These are phyloP conservation scores for Willowsia nigromaculata DNA, from an alignment of 2,888 invertebrate genomes.

Conservation along the genomic window DNA sequence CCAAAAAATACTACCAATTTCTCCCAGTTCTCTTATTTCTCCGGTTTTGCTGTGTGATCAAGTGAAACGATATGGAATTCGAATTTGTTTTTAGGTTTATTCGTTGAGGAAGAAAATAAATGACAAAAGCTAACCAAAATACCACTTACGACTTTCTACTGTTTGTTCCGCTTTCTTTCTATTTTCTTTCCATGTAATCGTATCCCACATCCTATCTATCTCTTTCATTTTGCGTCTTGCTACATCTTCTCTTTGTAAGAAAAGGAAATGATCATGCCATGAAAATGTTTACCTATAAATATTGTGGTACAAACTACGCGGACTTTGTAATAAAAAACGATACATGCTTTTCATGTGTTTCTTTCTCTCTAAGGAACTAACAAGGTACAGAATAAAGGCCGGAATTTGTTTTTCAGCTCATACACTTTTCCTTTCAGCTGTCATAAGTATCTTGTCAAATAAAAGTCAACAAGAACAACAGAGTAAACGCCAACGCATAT, in stretches of 20 bases:
- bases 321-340: not conserved
- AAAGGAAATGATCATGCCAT: not conserved
- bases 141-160: not conserved
- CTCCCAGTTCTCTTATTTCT: not conserved
- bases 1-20: slow-evolving; percentile 12
- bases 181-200: not conserved
- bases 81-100: not conserved
- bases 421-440: not conserved
- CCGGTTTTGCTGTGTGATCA: not conserved
- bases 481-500: not conserved
- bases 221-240: not conserved
- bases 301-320: not conserved
- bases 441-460: slow-evolving; percentile 66
- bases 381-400: slow-evolving; percentile 31
- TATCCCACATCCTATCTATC: slow-evolving; percentile 3
- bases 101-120: not conserved
- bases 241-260: not conserved
- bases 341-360: not conserved
- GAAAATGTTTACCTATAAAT: not conserved
- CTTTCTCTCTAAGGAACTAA: not conserved
- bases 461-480: slow-evolving; percentile 45
- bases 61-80: not conserved
- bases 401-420: not conserved
- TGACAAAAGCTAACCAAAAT: slow-evolving; percentile 4
- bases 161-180: not conserved